These are phyloP conservation scores for Eristalinus sepulchralis DNA, from an alignment of 2,888 invertebrate genomes.

Conservation along the genomic window DNA sequence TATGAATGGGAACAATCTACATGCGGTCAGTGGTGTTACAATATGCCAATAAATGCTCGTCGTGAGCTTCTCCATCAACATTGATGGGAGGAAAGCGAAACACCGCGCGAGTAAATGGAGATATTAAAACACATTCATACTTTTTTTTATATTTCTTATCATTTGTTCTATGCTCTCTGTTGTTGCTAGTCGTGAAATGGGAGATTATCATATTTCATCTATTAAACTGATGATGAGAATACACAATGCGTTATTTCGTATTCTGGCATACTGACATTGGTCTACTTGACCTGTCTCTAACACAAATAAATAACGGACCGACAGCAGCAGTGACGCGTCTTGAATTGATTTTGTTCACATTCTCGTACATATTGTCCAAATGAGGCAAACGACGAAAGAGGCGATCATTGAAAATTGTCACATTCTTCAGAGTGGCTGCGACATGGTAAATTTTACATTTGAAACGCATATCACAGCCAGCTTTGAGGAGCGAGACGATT, in stretches of 20 bases:
- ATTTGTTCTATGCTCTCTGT: constrained; percentile 12
- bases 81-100: constrained; percentile 42
- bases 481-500: constrained; percentile 94
- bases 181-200: constrained; percentile 46
- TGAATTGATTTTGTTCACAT: neutral
- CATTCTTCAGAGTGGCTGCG: constrained; percentile 95
- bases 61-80: constrained; percentile 30
- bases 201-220: constrained; percentile 56
- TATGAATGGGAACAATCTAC: constrained; percentile 52
- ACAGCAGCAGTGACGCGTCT: neutral
- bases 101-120: constrained; percentile 23
- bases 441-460: constrained; percentile 84
- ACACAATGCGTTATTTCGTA: constrained; percentile 36
- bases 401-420: constrained; percentile 77
- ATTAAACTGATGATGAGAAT: constrained; percentile 12
- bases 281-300: constrained; percentile 25
- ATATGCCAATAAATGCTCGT: constrained; percentile 3
- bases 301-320: neutral
- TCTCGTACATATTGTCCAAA: neutral
- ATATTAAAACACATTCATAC: constrained; percentile 24
- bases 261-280: constrained; percentile 51
- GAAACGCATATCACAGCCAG: constrained; percentile 96
- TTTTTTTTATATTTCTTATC: constrained; percentile 5
- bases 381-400: neutral
- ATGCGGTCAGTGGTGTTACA: constrained; percentile 5